phyloP scores from a whole-genome alignment of 2,888 invertebrate genomes.

The Drosophila helvetica region DNA sequence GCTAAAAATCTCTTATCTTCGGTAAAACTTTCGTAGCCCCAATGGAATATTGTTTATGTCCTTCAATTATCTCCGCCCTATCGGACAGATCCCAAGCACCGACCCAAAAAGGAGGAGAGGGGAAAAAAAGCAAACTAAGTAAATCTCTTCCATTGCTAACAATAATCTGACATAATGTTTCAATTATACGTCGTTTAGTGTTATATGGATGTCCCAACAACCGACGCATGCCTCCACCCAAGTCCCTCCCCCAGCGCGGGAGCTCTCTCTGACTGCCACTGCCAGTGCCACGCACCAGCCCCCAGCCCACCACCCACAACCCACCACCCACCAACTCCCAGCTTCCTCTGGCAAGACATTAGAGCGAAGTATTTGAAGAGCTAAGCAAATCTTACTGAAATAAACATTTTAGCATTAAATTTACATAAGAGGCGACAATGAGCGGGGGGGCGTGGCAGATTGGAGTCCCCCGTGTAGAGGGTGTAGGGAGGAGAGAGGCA shows the following conservation, averaged over 20 bases:
- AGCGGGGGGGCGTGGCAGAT: constrained; percentile 23
- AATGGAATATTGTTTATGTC: constrained; percentile 52
- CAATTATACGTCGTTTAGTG: constrained; percentile 81
- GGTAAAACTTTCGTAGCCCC: constrained; percentile 41
- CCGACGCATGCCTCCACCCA: constrained; percentile 1
- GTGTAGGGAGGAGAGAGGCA: not conserved
- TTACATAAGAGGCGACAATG: constrained; percentile 79
- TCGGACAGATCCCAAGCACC: constrained; percentile 9
- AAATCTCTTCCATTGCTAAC: constrained; percentile 76
- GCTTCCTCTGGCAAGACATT: constrained; percentile 44
- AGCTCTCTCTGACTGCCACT: constrained; percentile 31
- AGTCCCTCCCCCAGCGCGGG: not conserved
- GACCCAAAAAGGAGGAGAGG: constrained; percentile 6
- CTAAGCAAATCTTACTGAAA: constrained; percentile 78
- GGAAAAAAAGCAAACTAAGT: constrained; percentile 67
- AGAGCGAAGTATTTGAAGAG: constrained; percentile 66
- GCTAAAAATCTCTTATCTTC: constrained; percentile 42
- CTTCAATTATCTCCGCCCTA: constrained; percentile 41
- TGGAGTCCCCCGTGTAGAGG: constrained; percentile 8
- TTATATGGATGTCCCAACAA: constrained; percentile 64
- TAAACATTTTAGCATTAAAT: constrained; percentile 82
- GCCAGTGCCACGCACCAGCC: no score
- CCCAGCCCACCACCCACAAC: not conserved
- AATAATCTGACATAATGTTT: constrained; percentile 82
- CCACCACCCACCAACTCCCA: constrained; percentile 5